phyloP scores from a whole-genome alignment of 2,888 invertebrate species.

The Therioaphis trifolii region DNA sequence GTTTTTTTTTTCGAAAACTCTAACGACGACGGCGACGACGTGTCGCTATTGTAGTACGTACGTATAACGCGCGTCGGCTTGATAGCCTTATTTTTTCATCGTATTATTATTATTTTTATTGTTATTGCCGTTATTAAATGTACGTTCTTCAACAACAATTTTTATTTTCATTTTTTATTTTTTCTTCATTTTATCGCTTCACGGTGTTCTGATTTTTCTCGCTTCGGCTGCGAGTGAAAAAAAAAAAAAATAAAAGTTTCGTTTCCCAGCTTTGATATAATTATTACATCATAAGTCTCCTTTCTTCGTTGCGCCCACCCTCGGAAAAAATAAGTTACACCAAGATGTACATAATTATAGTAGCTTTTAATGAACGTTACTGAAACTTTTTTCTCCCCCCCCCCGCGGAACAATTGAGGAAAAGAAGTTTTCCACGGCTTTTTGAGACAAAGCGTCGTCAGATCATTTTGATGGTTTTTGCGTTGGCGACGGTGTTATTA shows the following conservation, averaged over 20 bases:
- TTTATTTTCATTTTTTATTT: background rate
- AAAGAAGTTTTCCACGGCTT: constrained; percentile 11
- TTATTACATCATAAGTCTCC: constrained; percentile 26
- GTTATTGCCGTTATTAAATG: too few relatives aligned
- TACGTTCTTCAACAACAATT: background rate
- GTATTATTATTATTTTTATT: too few relatives aligned
- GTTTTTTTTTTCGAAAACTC: too few relatives aligned
- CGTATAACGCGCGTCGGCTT: too few relatives aligned
- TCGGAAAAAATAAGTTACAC: constrained; percentile 7
- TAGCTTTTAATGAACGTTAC: constrained; percentile 34
- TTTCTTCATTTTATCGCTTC: background rate
- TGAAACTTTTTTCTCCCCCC: constrained; percentile 9
- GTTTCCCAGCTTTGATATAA: background rate
- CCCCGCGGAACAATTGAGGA: background rate
- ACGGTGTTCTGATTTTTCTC: background rate
- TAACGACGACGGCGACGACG: too few relatives aligned
- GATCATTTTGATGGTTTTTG: constrained; percentile 25
- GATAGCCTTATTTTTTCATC: too few relatives aligned
- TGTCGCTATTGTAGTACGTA: too few relatives aligned
- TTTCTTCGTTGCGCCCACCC: background rate
- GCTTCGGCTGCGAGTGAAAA: too few relatives aligned
- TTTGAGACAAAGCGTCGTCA: constrained; percentile 19
- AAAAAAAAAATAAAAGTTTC: too few relatives aligned
- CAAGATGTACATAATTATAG: constrained; percentile 2
- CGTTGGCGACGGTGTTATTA: constrained; percentile 17